Evolutionary conservation across 2,888 invertebrate genomes (phyloP), one percentile per base, ranked within the genome.

Genomic region (Sphinx pinastri): DNA sequence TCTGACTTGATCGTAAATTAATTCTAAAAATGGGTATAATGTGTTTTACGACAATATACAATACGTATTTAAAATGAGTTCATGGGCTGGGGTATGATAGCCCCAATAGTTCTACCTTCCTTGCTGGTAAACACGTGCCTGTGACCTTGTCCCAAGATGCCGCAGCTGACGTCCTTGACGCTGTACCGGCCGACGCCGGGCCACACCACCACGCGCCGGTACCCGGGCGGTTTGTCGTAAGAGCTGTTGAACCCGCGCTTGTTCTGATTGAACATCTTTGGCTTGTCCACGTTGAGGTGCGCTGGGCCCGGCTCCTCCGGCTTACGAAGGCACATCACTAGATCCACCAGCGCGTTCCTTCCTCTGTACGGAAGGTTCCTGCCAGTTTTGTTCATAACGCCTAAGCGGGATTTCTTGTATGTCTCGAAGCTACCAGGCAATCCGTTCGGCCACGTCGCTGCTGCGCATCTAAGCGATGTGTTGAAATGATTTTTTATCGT

Each of bases 401-500:
- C 93, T 47, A 89, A 86, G 63, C 81, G 85, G 14, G 87, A 83
- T 38, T 84, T 87, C 19, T 87, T 86, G 70, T 88, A 89, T 25
- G 79, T 88, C 19, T 90, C 89, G 1, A 94, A 81, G 59, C 82
- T 77, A 0, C 89, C 88, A 69, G 84, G 86, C 0, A 91, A 73
- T 0, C 85, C 85, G 10, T 88, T 63, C 0, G 93, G 93, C 93
- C 93, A 94, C 0, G 92, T 87, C 2, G 88, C 80, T 0, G 91
- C 87, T 4, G 79, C 59, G 60, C 83, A 84, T 75, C 74, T 84
- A 31, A 81, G 69, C 11, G 85, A 80, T 10, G 85, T 89, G 14
- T 86, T 88, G 71, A 95, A 95, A 81, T 95, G 91, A 77, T 95
- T 95, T 79, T 94, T 95, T 14, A 95, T 94, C 0, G 94, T 91